Base-by-base conservation (phyloP, 2,888 invertebrate genomes). In the Elmis aenea region DNA sequence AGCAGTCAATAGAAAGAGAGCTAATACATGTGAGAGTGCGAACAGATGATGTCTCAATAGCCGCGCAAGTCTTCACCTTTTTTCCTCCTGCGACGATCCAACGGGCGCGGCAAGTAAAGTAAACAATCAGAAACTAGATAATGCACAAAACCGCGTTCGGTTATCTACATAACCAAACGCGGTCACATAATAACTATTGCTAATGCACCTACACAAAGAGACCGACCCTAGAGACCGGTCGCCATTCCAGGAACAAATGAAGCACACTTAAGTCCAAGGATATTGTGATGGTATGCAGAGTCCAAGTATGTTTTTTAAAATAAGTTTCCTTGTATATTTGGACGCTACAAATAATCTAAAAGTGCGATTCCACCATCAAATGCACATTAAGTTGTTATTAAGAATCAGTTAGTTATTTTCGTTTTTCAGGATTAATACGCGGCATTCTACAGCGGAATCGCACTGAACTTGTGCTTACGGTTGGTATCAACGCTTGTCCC, bases 401-500 rank as follows among this genome's bases (percentile, higher is more conserved):
- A n/a, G n/a, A n/a, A 58, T 50, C 26, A 5, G 5, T 9, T 18
- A 8, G 13, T 18, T 22, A 24, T 9, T 16, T 26, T 14, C 9
- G 12, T 15, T 10, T 37, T 20, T 8, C 16, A 33, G 8, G 9
- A 5, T 20, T 20, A 20, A 22, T 14, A 24, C 15, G 13, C 63
- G 63, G 65, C 65, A 66, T 48, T 51, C 48, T 52, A 60, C 57
- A 63, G 62, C 61, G 64, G 64, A 62, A 62, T 51, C 51, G 50
- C 57, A 45, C 41, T 51, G 39, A 41, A 42, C 44, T 44, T 50
- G 45, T 45, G 62, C 75, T 76, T 76, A 76, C 75, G 74, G 73
- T 74, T 75, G 66, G 73, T 73, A 69, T 73, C 74, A 71, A 74
- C 73, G 72, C 74, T 74, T 72, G 75, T 73, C 72, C 75, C 75